Conservation (phyloP, 2,113 vertebrate species). For the Aegithalos caudatus region DNA sequence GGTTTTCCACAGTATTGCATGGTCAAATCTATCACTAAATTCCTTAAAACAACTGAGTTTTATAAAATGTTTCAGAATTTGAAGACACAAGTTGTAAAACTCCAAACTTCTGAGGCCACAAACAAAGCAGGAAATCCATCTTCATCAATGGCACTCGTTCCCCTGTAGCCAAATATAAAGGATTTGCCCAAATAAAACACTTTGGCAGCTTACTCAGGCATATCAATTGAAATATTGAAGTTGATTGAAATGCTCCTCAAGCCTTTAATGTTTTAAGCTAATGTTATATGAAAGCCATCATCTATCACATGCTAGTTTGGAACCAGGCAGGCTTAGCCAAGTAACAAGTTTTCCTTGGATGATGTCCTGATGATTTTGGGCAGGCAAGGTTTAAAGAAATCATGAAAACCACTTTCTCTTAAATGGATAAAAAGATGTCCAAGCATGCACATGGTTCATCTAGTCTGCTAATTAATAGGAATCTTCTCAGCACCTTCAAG, state of each 20-base stretch:
- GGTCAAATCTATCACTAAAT: not conserved
- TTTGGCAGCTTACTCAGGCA: not conserved
- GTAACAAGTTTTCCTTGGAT: not conserved
- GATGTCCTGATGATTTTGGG: not conserved
- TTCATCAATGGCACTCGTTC: not conserved
- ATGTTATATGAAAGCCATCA: constrained; percentile 32
- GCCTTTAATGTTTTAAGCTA: constrained; percentile 59
- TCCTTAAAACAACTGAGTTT: not conserved
- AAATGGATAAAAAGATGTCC: not conserved
- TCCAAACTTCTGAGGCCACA: not conserved
- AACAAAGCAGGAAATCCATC: not conserved
- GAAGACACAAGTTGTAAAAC: not conserved
- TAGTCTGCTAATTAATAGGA: not conserved
- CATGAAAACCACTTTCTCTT: not conserved
- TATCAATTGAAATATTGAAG: constrained; percentile 22
- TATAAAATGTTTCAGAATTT: not conserved
- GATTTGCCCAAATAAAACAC: constrained; percentile 34
- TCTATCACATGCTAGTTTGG: constrained; percentile 2
- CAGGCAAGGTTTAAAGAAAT: not conserved
- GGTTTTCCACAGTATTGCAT: not conserved
- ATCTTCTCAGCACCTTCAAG: not conserved
- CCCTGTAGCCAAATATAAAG: constrained; percentile 10
- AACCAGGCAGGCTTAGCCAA: not conserved
- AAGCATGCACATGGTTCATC: not conserved
- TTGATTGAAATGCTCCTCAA: constrained; percentile 26